phyloP scores from a whole-genome alignment of 1,140 invertebrate species.

The Euborellia annulipes region DNA sequence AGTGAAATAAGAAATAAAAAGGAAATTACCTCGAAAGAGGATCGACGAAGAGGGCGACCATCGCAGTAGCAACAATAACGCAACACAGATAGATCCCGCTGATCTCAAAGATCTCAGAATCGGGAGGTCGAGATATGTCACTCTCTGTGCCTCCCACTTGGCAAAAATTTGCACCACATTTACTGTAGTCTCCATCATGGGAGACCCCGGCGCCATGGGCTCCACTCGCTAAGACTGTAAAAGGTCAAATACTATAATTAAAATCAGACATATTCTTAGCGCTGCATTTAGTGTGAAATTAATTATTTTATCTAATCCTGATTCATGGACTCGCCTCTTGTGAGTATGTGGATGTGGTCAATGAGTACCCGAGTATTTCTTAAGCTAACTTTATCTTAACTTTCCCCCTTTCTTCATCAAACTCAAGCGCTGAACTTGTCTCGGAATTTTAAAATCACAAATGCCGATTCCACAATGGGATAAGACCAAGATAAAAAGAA shows the following conservation, averaged over 20 bases:
- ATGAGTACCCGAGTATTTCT: too few species aligned
- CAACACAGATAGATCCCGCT: slow-evolving; percentile 77
- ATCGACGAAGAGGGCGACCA: slow-evolving; percentile 78
- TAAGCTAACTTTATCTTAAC: too few species aligned
- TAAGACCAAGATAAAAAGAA: too few species aligned
- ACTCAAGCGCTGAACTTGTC: too few species aligned
- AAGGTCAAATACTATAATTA: slow-evolving; percentile 32
- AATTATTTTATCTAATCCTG: background rate
- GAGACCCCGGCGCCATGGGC: slow-evolving; percentile 41
- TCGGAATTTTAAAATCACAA: too few species aligned
- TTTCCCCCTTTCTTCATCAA: too few species aligned
- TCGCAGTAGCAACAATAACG: slow-evolving; percentile 64
- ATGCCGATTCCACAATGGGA: too few species aligned
- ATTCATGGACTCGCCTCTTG: too few species aligned
- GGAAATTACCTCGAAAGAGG: slow-evolving; percentile 57
- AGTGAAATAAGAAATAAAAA: too few species aligned
- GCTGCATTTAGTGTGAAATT: too few species aligned
- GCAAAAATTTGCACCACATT: slow-evolving; percentile 74
- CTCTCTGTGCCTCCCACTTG: slow-evolving; percentile 36
- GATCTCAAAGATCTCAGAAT: slow-evolving; percentile 73
- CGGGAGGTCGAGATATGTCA: slow-evolving; percentile 56
- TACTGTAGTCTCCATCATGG: slow-evolving; percentile 26
- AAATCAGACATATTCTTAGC: too few species aligned
- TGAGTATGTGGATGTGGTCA: too few species aligned
- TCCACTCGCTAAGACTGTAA: slow-evolving; percentile 55